These are phyloP conservation scores for Colius striatus DNA, from an alignment of 2,113 vertebrate genomes.

Conservation along the genomic window DNA sequence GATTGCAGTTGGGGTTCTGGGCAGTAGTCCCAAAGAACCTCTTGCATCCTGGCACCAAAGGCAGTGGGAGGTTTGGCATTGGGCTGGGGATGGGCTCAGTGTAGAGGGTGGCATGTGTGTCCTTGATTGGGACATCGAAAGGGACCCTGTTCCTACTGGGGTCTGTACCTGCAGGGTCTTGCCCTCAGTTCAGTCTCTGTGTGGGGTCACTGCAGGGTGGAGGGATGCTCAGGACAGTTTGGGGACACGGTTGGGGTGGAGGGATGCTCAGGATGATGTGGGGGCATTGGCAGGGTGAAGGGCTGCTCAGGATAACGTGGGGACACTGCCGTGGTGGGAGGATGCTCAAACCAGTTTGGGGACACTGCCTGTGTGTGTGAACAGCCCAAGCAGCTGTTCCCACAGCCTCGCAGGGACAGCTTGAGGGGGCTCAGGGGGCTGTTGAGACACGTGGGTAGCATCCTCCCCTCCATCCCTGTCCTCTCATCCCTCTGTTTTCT, in stretches of 20 bases:
- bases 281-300: no score
- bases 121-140: accelerated
- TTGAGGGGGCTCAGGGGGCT: accelerated
- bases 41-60: not conserved
- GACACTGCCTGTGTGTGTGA: not conserved
- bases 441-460: not conserved
- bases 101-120: not conserved
- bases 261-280: not conserved
- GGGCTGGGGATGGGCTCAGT: not conserved
- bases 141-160: not conserved
- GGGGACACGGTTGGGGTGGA: accelerated
- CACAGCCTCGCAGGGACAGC: not conserved
- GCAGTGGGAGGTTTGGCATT: not conserved
- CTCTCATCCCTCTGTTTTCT: not conserved
- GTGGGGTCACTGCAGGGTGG: not conserved
- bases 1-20: slow-evolving; percentile 24
- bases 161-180: not conserved
- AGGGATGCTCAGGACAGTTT: not conserved
- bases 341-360: not conserved
- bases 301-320: no score
- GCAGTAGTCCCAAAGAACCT: not conserved
- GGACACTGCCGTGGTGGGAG: not conserved
- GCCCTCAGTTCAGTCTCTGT: not conserved
- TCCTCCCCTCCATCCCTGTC: not conserved
- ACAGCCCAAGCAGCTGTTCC: not conserved